Evolutionary conservation across 2,113 vertebrate species (phyloP).

Genomic region (Mormyrus lacerda): DNA sequence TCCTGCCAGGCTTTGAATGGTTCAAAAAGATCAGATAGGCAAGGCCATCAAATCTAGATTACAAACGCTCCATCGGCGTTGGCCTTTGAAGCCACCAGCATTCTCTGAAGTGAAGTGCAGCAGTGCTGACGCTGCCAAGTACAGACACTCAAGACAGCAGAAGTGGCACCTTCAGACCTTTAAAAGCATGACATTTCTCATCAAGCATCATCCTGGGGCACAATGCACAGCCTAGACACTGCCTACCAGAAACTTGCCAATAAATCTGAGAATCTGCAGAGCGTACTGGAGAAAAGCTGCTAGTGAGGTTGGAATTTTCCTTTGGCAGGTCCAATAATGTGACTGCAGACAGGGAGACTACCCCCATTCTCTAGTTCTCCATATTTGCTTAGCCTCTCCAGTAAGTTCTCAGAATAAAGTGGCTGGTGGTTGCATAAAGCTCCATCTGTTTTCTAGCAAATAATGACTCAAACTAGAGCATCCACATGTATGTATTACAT

Average conservation of each 20-base stretch:
- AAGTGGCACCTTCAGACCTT: background rate
- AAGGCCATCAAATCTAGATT: background rate
- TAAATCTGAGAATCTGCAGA: background rate
- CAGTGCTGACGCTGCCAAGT: background rate
- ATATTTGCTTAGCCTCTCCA: background rate
- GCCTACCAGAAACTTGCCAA: background rate
- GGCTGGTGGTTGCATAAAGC: background rate
- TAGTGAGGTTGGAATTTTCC: background rate
- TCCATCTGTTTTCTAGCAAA: background rate
- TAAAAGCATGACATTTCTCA: conserved; percentile 5
- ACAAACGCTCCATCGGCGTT: background rate
- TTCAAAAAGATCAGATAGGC: background rate
- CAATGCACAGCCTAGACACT: background rate
- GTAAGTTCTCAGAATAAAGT: background rate
- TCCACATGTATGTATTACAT: background rate
- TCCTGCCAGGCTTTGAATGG: background rate
- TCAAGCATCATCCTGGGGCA: background rate
- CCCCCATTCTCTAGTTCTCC: background rate
- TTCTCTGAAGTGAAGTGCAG: background rate
- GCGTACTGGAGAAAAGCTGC: background rate
- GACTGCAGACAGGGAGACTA: background rate
- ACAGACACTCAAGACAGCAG: background rate
- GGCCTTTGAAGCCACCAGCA: background rate
- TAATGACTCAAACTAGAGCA: background rate
- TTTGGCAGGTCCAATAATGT: background rate